A percentile compares a stretch with the other conserved stretches of the same genome.
Conservation (phyloP, 2,888 invertebrate genomes). For the Drosophila prostipennis region DNA sequence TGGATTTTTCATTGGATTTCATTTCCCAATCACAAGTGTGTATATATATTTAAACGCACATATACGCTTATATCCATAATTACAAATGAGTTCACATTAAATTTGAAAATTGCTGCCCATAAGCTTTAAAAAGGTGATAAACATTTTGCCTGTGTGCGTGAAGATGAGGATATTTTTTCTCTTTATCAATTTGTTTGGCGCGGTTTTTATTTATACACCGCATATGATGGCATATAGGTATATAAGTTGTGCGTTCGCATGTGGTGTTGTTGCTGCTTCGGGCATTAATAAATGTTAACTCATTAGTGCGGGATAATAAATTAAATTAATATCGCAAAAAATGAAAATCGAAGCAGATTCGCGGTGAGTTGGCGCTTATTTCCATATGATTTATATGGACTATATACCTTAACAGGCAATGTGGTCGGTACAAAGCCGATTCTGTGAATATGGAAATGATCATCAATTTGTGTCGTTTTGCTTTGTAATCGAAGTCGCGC, state of each 20-base stretch:
- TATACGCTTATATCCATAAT: slow-evolving; percentile 8
- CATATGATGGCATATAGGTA: slow-evolving; percentile 23
- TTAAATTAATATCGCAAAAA: slow-evolving; percentile 66
- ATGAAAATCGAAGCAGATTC: slow-evolving; percentile 43
- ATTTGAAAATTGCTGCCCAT: slow-evolving; percentile 49
- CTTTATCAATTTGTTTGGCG: slow-evolving; percentile 50
- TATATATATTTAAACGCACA: slow-evolving; percentile 5
- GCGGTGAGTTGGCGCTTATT: slow-evolving; percentile 48
- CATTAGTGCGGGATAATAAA: slow-evolving; percentile 70
- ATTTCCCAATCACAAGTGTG: neutral
- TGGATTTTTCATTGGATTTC: neutral
- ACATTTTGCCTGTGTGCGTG: slow-evolving; percentile 31
- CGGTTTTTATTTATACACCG: slow-evolving; percentile 39
- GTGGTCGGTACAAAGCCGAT: slow-evolving; percentile 13
- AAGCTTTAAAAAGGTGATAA: slow-evolving; percentile 62
- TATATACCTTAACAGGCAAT: slow-evolving; percentile 25
- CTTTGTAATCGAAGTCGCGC: slow-evolving; percentile 53
- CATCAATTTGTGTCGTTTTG: slow-evolving; percentile 31
- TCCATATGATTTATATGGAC: slow-evolving; percentile 66
- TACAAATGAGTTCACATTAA: slow-evolving; percentile 53
- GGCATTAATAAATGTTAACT: slow-evolving; percentile 72
- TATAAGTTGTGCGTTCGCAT: slow-evolving; percentile 6
- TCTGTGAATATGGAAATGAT: slow-evolving; percentile 21
- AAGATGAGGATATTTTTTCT: slow-evolving; percentile 11
- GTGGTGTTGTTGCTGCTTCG: slow-evolving; percentile 12